Evolutionary conservation across 2,888 invertebrate species (phyloP).

Genomic region (Apeira syringaria): DNA sequence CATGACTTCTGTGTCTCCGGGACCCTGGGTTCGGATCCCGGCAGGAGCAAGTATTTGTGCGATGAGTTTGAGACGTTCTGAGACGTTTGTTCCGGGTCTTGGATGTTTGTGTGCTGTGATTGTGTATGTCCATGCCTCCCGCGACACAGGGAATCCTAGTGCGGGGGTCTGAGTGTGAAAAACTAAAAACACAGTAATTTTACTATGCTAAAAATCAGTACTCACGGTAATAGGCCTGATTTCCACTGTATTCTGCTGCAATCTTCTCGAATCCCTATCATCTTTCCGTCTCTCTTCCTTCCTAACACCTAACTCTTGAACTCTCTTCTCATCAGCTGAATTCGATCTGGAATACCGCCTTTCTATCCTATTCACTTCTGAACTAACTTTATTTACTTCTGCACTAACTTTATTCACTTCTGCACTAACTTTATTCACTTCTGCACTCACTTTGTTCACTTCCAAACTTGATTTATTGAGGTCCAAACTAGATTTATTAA

Average conservation of each 20-base stretch:
- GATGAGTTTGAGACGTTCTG: too few relatives aligned
- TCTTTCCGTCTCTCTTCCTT: constrained; percentile 41
- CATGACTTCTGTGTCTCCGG: too few relatives aligned
- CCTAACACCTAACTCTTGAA: constrained; percentile 29
- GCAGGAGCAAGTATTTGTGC: too few relatives aligned
- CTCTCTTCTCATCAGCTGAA: constrained; percentile 54
- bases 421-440: constrained; percentile 20
- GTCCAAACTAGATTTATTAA: constrained; percentile 22
- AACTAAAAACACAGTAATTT: too few relatives aligned
- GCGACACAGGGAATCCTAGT: too few relatives aligned
- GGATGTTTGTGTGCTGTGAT: too few relatives aligned
- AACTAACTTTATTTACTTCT: constrained; percentile 22
- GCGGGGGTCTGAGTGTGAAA: too few relatives aligned
- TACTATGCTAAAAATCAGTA: neutral
- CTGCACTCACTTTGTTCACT: constrained; percentile 16
- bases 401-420: constrained; percentile 39
- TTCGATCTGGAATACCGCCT: constrained; percentile 58
- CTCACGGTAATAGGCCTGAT: constrained; percentile 68
- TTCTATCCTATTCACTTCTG: constrained; percentile 42
- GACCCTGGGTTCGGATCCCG: too few relatives aligned
- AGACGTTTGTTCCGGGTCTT: too few relatives aligned
- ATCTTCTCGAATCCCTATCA: constrained; percentile 36
- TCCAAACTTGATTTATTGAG: constrained; percentile 21
- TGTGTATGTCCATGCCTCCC: too few relatives aligned
- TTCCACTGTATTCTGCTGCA: constrained; percentile 57